Conservation (phyloP, 2,888 invertebrate genomes). For the Adelognathus sp. region DNA sequence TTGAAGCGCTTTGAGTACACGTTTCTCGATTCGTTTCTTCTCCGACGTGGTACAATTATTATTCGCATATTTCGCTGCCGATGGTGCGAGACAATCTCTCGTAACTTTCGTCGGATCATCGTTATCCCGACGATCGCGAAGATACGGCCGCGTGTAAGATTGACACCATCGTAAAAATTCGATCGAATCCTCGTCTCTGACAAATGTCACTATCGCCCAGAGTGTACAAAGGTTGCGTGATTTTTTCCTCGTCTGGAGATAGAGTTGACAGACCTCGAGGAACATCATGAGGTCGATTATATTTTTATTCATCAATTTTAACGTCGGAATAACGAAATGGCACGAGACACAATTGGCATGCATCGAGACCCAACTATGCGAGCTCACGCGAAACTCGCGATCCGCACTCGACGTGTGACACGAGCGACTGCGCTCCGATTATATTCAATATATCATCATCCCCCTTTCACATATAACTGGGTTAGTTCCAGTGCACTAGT, state of each 20-base stretch:
- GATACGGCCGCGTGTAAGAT: slow-evolving; percentile 66
- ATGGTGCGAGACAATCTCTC: no score
- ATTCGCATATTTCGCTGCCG: no score
- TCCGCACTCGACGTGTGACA: background rate
- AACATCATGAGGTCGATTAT: slow-evolving; percentile 75
- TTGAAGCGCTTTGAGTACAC: slow-evolving; percentile 63
- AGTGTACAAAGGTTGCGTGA: slow-evolving; percentile 70
- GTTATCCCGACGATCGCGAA: slow-evolving; percentile 64
- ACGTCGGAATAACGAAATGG: no score
- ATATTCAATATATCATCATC: slow-evolving; percentile 73
- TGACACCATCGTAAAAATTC: slow-evolving; percentile 74
- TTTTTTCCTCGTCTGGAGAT: slow-evolving; percentile 67
- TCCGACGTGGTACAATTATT: no score
- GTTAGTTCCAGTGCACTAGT: slow-evolving; percentile 70
- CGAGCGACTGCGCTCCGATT: slow-evolving; percentile 75
- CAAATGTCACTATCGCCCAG: slow-evolving; percentile 75
- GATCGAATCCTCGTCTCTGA: slow-evolving; percentile 71
- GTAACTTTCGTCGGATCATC: background rate
- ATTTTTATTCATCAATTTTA: slow-evolving; percentile 53
- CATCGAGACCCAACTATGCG: background rate
- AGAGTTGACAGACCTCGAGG: slow-evolving; percentile 76
- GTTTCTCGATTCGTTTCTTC: slow-evolving; percentile 49
- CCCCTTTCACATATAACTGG: slow-evolving; percentile 71
- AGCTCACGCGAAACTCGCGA: slow-evolving; percentile 37
- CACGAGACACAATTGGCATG: no score